Conservation (phyloP, 1,140 invertebrate genomes). For the Drosophila bipectinata region DNA sequence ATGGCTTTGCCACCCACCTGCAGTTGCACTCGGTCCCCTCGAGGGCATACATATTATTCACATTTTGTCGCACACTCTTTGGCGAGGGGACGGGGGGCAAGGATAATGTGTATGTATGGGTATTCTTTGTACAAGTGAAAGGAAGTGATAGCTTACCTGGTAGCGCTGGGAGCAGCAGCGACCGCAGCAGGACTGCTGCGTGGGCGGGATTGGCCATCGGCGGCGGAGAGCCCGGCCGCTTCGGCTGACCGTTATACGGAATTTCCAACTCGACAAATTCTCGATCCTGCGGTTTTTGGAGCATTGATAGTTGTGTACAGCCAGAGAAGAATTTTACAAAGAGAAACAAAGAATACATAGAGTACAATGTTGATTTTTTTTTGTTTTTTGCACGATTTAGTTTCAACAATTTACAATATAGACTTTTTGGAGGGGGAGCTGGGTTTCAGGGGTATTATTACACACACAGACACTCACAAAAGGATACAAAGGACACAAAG, state of each 20-base stretch:
- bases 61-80: not conserved
- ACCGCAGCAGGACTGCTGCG: constrained; percentile 94
- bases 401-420: constrained; percentile 60
- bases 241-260: constrained; percentile 95
- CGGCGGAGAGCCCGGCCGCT: constrained; percentile 93
- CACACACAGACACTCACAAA: constrained; percentile 47
- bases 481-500: not conserved
- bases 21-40: constrained; percentile 27
- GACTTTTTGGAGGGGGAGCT: constrained; percentile 23
- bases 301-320: constrained; percentile 70
- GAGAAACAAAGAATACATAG: constrained; percentile 80
- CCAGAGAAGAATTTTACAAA: constrained; percentile 79
- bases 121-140: constrained; percentile 14
- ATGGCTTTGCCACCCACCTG: constrained; percentile 59
- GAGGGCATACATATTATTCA: not conserved
- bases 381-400: constrained; percentile 22
- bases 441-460: constrained; percentile 2
- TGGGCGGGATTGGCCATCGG: constrained; percentile 94
- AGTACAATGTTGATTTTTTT: constrained; percentile 64
- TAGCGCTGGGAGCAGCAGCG: constrained; percentile 94
- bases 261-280: constrained; percentile 98
- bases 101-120: constrained; percentile 5
- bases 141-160: constrained; percentile 87
- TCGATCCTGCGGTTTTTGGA: constrained; percentile 89
- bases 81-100: not conserved